Evolutionary conservation across 2,888 invertebrate species (phyloP).

Genomic region (Rotaria macrura): DNA sequence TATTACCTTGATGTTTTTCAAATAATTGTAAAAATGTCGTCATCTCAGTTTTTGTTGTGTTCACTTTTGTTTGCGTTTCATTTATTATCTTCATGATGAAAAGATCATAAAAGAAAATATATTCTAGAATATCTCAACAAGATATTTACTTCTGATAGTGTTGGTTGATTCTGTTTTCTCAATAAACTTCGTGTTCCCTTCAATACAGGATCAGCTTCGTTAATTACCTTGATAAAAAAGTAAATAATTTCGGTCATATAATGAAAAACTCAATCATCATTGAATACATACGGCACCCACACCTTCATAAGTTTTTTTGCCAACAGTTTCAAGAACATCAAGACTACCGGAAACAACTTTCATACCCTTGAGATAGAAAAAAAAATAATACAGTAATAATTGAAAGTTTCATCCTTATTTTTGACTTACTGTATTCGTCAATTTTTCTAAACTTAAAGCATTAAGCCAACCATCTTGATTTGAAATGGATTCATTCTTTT

Average conservation of each 20-base stretch:
- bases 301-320: slow-evolving; percentile 90
- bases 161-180: slow-evolving; percentile 41
- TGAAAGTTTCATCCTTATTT: slow-evolving; percentile 44
- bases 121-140: no score
- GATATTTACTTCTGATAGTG: slow-evolving; percentile 45
- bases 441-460: slow-evolving; percentile 31
- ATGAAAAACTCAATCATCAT: no score
- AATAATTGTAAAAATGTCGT: slow-evolving; percentile 37
- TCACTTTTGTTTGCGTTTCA: slow-evolving; percentile 60
- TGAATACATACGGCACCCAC: slow-evolving; percentile 54
- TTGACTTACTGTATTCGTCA: slow-evolving; percentile 24
- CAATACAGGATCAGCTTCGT: slow-evolving; percentile 79
- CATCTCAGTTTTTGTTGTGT: slow-evolving; percentile 50
- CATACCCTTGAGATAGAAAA: slow-evolving; percentile 53
- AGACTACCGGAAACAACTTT: slow-evolving; percentile 46
- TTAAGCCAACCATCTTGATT: slow-evolving; percentile 28
- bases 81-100: slow-evolving; percentile 52
- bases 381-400: background rate
- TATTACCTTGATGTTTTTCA: background rate
- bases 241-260: no score
- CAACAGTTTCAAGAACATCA: slow-evolving; percentile 79
- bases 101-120: no score
- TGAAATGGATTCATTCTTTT: slow-evolving; percentile 24
- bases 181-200: slow-evolving; percentile 66
- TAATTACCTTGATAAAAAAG: slow-evolving; percentile 51